These are phyloP conservation scores for Toxotes jaculatrix DNA, from an alignment of 2,113 vertebrate genomes.

Conservation along the genomic window DNA sequence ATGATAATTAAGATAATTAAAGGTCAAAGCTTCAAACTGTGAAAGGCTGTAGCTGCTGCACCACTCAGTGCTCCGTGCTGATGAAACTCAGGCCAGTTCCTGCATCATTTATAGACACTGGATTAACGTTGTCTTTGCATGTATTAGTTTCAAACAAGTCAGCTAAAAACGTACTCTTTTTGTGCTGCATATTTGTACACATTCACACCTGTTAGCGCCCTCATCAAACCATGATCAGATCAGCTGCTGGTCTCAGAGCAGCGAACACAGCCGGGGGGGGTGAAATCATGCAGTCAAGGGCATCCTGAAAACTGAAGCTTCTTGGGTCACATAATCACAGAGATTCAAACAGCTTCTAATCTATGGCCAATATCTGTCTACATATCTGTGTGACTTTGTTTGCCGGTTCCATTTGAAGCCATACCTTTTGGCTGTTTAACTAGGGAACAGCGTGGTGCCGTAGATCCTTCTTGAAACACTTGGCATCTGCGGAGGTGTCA, in stretches of 20 bases:
- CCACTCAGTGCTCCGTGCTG: neutral
- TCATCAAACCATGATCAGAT: neutral
- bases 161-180: neutral
- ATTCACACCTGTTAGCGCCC: neutral
- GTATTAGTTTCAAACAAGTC: neutral
- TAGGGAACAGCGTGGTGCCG: constrained; percentile 9
- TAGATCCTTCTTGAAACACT: constrained; percentile 54
- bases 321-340: neutral
- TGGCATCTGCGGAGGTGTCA: constrained; percentile 52
- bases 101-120: neutral
- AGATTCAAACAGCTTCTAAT: constrained; percentile 24
- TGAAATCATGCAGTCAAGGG: neutral
- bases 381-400: constrained; percentile 1
- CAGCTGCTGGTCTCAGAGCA: neutral
- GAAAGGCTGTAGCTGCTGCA: neutral
- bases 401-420: constrained; percentile 18
- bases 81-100: neutral
- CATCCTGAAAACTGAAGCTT: neutral
- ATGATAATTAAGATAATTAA: constrained; percentile 58
- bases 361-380: constrained; percentile 18
- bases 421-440: constrained; percentile 51
- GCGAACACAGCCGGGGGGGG: neutral
- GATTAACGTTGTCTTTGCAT: neutral
- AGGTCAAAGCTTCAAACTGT: constrained; percentile 52
- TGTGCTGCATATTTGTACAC: neutral